Conservation (phyloP, 1,140 invertebrate species). For the Tetragnatha versicolor region DNA sequence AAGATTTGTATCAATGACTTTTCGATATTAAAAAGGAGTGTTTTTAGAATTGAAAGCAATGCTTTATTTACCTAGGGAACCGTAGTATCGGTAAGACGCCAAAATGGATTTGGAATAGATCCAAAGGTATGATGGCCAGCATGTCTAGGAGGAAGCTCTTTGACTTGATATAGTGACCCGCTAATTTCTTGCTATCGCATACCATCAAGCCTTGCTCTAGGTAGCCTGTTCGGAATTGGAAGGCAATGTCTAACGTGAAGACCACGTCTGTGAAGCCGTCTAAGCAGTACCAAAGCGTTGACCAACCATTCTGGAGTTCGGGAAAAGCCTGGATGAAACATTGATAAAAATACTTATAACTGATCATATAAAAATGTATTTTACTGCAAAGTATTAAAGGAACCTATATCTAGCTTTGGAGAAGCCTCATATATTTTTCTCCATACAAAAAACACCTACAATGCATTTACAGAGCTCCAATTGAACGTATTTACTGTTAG, state of each 20-base stretch:
- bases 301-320: slow-evolving; percentile 73
- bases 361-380: neutral
- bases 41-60: neutral
- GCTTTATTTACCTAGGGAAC: slow-evolving; percentile 50
- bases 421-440: too few species aligned
- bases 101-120: slow-evolving; percentile 82
- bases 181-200: slow-evolving; percentile 87
- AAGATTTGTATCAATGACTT: neutral
- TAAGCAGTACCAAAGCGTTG: slow-evolving; percentile 78
- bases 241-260: slow-evolving; percentile 84
- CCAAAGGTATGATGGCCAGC: slow-evolving; percentile 81
- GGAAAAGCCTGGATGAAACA: slow-evolving; percentile 79
- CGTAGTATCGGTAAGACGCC: slow-evolving; percentile 81
- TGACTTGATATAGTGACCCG: slow-evolving; percentile 86
- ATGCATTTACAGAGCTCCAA: too few species aligned
- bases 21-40: neutral
- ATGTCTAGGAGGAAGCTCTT: slow-evolving; percentile 87
- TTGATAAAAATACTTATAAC: neutral
- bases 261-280: slow-evolving; percentile 86
- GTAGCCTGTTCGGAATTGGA: slow-evolving; percentile 94
- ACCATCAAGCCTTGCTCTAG: slow-evolving; percentile 94
- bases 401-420: too few species aligned
- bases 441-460: too few species aligned
- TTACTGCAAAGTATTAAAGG: too few species aligned
- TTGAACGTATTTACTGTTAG: too few species aligned